These are phyloP conservation scores for Sycobia sp. DNA, from an alignment of 1,140 invertebrate species.

Conservation along the genomic window DNA sequence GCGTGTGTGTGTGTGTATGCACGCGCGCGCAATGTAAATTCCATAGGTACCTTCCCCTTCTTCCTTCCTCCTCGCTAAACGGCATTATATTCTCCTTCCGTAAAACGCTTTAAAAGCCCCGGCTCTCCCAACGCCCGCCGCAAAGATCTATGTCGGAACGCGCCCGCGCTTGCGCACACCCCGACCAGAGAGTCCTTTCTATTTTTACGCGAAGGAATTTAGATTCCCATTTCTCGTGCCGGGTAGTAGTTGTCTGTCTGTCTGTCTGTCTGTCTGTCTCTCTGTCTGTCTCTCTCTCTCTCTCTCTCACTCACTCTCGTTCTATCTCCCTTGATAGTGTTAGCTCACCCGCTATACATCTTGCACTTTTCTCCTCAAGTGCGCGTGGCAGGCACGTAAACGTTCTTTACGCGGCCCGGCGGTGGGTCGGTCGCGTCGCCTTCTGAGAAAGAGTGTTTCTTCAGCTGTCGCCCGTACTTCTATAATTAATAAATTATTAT, in stretches of 20 bases:
- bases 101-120: conserved; percentile 20
- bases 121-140: conserved; percentile 12
- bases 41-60: conserved; percentile 6
- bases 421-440: no score
- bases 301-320: no score
- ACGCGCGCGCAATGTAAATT: conserved; percentile 17
- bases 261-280: no score
- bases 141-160: conserved; percentile 11
- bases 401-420: no score
- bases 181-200: conserved; percentile 19
- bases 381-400: neutral
- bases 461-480: no score
- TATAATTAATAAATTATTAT: no score
- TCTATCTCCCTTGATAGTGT: no score
- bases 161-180: neutral
- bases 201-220: conserved; percentile 30
- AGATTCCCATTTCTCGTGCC: conserved; percentile 20
- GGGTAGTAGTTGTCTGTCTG: no score
- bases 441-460: no score
- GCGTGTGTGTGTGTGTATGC: no score
- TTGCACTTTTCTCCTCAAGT: conserved; percentile 9
- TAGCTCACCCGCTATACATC: conserved; percentile 9
- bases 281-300: no score
- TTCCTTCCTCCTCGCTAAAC: conserved; percentile 8
- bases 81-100: conserved; percentile 24